A percentile compares a stretch with the other conserved stretches of the same genome.
Evolutionary conservation across 30 jellyfish, hydroid and myxozoan species (phyloP).

Genomic region (Clytia hemisphaerica): DNA sequence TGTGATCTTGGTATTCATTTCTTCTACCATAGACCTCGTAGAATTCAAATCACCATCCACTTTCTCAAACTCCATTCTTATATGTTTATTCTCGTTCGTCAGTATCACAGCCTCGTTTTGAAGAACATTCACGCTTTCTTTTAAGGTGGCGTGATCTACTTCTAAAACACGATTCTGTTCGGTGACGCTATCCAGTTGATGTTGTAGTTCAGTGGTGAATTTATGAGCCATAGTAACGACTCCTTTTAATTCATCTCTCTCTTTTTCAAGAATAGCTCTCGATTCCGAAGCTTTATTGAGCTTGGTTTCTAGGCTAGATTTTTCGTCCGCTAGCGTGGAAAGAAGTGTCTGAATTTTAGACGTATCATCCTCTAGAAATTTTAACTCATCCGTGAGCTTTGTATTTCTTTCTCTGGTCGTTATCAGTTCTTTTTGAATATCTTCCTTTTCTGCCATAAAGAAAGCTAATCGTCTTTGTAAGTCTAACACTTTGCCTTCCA

Average conservation of each 20-base stretch:
- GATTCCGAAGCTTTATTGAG: slow-evolving; percentile 47
- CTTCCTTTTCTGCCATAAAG: slow-evolving; percentile 98
- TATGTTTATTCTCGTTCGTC: slow-evolving; percentile 75
- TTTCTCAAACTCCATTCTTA: slow-evolving; percentile 54
- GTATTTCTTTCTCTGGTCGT: slow-evolving; percentile 81
- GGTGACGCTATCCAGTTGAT: slow-evolving; percentile 57
- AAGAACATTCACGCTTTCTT: slow-evolving; percentile 55
- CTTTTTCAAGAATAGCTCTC: slow-evolving; percentile 53
- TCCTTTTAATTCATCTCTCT: slow-evolving; percentile 58
- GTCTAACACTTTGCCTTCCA: slow-evolving; percentile 89
- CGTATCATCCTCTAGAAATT: slow-evolving; percentile 84
- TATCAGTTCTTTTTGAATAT: slow-evolving; percentile 83
- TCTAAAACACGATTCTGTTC: slow-evolving; percentile 75
- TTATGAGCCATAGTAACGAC: slow-evolving; percentile 68
- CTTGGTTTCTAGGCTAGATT: slow-evolving; percentile 30
- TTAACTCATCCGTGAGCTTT: slow-evolving; percentile 60
- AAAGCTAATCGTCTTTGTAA: slow-evolving; percentile 92
- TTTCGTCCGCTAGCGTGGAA: slow-evolving; percentile 62
- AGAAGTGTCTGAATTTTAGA: slow-evolving; percentile 71
- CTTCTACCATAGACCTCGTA: slow-evolving; percentile 45
- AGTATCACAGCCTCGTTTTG: slow-evolving; percentile 79
- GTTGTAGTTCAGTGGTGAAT: slow-evolving; percentile 47
- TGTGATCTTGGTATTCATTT: slow-evolving; percentile 35
- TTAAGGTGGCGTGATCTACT: slow-evolving; percentile 56
- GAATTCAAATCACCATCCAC: slow-evolving; percentile 59